Evolutionary conservation across 2,888 invertebrate genomes (phyloP), one percentile per base, ranked within the genome.

Genomic region (Anoncus sp.): DNA sequence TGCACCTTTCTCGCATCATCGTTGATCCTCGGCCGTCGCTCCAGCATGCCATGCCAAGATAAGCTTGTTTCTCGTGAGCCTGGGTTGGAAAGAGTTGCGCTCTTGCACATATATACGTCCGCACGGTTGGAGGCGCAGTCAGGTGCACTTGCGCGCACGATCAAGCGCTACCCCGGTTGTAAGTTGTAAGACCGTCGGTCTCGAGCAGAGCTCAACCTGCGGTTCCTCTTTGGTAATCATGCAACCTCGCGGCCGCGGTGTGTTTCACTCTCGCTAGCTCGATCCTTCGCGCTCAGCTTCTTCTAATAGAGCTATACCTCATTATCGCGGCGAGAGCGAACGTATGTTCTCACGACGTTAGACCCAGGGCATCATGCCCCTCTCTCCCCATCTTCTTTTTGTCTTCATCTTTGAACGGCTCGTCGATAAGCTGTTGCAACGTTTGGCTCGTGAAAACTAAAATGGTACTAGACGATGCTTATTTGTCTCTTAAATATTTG

Each of bases 241-340:
- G 40, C 47, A n/a, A n/a, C n/a, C n/a, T n/a, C n/a, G n/a, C n/a
- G n/a, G n/a, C n/a, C n/a, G n/a, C n/a, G n/a, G n/a, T n/a, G n/a
- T n/a, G n/a, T n/a, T 63, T 55, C 45, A 43, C 65, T 70, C 73
- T 75, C 60, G 55, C n/a, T 59, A 55, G 75, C 62, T 70, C 59
- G 72, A 75, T 72, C 49, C 72, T n/a, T 62, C 59, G 47, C 53
- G 31, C 67, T 18, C 38, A 40, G 69, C 65, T 77, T 82, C 76
- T 40, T 80, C 84, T 86, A 86, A 86, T 86, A 86, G 85, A 86
- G 85, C 85, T 85, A 85, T 85, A 85, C 81, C 85, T 86, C 84
- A 84, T 86, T 86, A 85, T 83, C 83, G 80, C 72, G n/a, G n/a
- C n/a, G n/a, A n/a, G 79, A 84, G 83, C 81, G 84, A 84, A 83